Evolutionary conservation across 2,888 invertebrate species (phyloP), one percentile per base, ranked within the genome.

Genomic region (Hecatera dysodea): DNA sequence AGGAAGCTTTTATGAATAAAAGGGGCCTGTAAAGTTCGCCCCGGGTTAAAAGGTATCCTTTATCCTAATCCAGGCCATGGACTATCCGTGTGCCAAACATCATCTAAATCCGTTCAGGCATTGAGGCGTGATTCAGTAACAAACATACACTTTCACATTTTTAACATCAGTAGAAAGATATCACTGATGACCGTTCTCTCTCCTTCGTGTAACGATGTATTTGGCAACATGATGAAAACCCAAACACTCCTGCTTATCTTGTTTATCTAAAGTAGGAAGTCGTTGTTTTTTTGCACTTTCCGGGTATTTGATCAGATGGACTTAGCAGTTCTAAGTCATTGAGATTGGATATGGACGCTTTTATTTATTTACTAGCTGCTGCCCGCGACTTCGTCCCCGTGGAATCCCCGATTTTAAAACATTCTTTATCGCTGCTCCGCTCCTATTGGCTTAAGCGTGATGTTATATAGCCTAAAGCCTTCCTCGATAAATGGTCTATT

Each of bases 281-380:
- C 42, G 50, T 52, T 67, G 15, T 36, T 46, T 29, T n/a, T 9
- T 24, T 39, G 17, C 29, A 67, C 42, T 66, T 67, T 57, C 12
- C 17, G 44, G 53, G 53, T 68, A 82, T 68, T 72, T 53, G 42
- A 82, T 79, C 82, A 64, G 82, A 68, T 72, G 62, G n/a, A 36
- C 74, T 72, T 78, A 52, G 57, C 27, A 39, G 11, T 62, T 59
- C 52, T 68, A 79, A 79, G 79, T 79, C 36, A 72, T 73, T 74
- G 19, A 44, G 79, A 79, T 79, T 53, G 36, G 11, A 48, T 77
- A 64, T 50, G 19, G 57, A 9, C 50, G 33, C 9, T 46, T 46
- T 56, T 33, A 19, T 12, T 9, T 8, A 7, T 33, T 7, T 33
- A n/a, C n/a, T n/a, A n/a, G n/a, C n/a, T n/a, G n/a, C n/a, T n/a